These are phyloP conservation scores for Poeciliopsis turneri DNA, from an alignment of 2,797 vertebrate species.

Conservation along the genomic window DNA sequence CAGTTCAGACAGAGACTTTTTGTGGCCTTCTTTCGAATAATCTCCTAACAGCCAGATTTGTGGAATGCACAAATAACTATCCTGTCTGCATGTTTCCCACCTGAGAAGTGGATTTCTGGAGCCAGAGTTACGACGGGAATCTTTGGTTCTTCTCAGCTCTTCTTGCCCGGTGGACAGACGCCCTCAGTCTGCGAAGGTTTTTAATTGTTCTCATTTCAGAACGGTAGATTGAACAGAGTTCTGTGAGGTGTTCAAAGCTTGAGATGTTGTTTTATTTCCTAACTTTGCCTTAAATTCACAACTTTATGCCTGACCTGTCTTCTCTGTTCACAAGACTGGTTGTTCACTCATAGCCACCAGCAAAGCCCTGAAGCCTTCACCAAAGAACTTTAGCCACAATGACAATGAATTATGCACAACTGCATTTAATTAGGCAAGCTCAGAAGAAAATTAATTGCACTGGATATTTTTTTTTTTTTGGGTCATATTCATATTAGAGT, in stretches of 20 bases:
- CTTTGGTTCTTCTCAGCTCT: background rate
- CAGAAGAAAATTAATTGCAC: no score
- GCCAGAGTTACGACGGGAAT: background rate
- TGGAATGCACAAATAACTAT: constrained; percentile 1
- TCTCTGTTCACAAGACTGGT: background rate
- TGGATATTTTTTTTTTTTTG: background rate
- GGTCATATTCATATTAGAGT: background rate
- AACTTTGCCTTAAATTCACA: background rate
- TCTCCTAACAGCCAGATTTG: background rate
- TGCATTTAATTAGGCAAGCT: background rate
- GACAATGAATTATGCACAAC: background rate
- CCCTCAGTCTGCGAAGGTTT: background rate
- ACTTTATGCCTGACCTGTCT: background rate
- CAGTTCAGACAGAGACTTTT: background rate
- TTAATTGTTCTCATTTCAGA: background rate
- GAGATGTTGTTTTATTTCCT: background rate
- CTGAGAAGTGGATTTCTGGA: background rate
- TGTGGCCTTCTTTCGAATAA: background rate
- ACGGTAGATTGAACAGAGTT: background rate
- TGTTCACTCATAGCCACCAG: background rate
- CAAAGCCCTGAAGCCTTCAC: background rate
- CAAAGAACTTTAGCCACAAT: background rate
- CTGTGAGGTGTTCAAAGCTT: background rate
- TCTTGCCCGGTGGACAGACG: background rate
- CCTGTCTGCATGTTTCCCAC: background rate